Conservation (phyloP, 1,140 invertebrate species). For the Saccostrea echinata region DNA sequence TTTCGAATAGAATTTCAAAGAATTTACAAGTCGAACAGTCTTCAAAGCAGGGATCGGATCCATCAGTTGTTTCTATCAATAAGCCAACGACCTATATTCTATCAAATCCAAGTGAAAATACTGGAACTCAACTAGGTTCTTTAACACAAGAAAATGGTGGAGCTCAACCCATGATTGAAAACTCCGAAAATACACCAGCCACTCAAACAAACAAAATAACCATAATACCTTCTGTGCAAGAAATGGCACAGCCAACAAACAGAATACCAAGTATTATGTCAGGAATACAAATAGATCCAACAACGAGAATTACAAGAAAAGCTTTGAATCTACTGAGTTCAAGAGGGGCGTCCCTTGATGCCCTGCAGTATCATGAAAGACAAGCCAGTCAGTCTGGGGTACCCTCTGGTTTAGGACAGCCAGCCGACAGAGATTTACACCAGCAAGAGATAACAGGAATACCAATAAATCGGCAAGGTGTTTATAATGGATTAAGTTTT, state of each 20-base stretch:
- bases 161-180: not conserved
- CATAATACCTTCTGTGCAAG: not conserved
- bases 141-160: not conserved
- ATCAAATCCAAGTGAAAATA: not conserved
- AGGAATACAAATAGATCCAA: not conserved
- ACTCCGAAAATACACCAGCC: not conserved
- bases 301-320: not conserved
- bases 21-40: not conserved
- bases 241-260: not conserved
- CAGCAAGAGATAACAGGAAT: not conserved
- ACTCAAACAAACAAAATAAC: not conserved
- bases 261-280: not conserved
- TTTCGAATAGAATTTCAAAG: not conserved
- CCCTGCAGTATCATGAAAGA: constrained; percentile 11
- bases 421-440: not conserved
- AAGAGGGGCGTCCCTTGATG: not conserved
- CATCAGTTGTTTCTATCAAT: not conserved
- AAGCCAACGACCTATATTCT: not conserved
- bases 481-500: not conserved
- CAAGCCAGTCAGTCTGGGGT: constrained; percentile 9
- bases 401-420: constrained; percentile 1
- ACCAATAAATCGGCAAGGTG: not conserved
- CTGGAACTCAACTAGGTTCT: not conserved
- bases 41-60: not conserved
- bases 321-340: not conserved